Evolutionary conservation across 1,140 invertebrate species (phyloP).

Genomic region (Cephus cinctus): DNA sequence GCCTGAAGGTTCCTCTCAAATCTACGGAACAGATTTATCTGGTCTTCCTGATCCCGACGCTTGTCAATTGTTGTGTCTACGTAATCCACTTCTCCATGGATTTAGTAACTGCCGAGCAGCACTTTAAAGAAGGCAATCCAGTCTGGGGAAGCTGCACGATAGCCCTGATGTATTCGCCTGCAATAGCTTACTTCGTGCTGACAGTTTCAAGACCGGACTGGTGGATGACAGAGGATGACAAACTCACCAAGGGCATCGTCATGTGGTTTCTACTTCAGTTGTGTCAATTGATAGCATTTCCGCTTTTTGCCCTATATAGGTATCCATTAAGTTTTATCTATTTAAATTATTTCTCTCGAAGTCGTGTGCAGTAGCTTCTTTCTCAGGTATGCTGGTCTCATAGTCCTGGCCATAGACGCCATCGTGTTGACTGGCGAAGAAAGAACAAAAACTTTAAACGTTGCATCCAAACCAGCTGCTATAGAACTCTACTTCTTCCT

Average conservation of each 20-base stretch:
- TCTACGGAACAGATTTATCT: constrained; percentile 55
- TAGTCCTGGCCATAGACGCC: constrained; percentile 72
- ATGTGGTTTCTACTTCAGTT: constrained; percentile 61
- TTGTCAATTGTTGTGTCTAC: constrained; percentile 50
- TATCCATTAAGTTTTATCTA: constrained; percentile 32
- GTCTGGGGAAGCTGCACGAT: constrained; percentile 55
- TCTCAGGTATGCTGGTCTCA: constrained; percentile 62
- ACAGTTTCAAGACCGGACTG: constrained; percentile 60
- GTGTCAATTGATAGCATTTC: constrained; percentile 62
- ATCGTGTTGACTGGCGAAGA: constrained; percentile 61
- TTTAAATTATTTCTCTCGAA: constrained; percentile 2
- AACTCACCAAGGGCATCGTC: constrained; percentile 36
- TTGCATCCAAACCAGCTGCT: constrained; percentile 60
- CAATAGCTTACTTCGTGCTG: constrained; percentile 56
- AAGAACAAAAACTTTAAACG: constrained; percentile 59
- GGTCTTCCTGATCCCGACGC: constrained; percentile 51
- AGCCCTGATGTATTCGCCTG: constrained; percentile 56
- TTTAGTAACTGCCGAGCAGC: constrained; percentile 51
- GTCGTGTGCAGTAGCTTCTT: too few relatives aligned
- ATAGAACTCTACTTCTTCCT: constrained; percentile 72
- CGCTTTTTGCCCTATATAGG: constrained; percentile 69
- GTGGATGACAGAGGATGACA: constrained; percentile 52
- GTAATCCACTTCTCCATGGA: constrained; percentile 54
- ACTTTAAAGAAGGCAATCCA: constrained; percentile 52
- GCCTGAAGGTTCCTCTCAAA: constrained; percentile 48